Base-by-base conservation (phyloP, 2,113 vertebrate genomes). In the Leptobrachium leishanense region DNA sequence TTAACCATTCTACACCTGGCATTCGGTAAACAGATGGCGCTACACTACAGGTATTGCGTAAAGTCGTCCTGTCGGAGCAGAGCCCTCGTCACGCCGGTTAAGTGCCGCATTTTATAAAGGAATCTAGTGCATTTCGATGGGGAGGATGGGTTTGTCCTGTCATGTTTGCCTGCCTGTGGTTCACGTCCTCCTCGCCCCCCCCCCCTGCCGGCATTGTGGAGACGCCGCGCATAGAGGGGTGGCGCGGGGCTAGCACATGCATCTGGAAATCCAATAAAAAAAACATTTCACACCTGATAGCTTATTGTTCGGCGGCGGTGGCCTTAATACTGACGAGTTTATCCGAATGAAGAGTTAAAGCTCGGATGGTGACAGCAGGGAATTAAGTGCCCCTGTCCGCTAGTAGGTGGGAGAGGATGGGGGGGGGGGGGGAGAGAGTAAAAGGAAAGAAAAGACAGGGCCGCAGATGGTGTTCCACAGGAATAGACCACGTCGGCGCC, bases 251-350 rank as follows among this genome's bases (percentile, higher is more conserved):
- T 41, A 5, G 11, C 39, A 41, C 12, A 11, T 6, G 42, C 40
- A 39, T 46, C 63, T 66, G 65, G 11, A 31, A 31, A 20, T 20
- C 50, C 76, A 42, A 44, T 41, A 9, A 41, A 42, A 44, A 44
- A 9, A 41, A 39, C 4, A 8, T 40, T 42, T 63, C 63, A 54
- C 70, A 59, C 64, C 64, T 68, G 87, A 87, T 91, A 93, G 91
- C 91, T 93, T 94, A 92, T 90, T 73, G n/a, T 86, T 85, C 91
- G 90, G 92, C 92, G 86, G 59, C 84, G 82, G 83, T 85, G 90
- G 90, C 89, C 8, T 89, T 92, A 94, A 94, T 94, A 94, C 92
- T 94, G 93, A 91, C 88, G 85, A 85, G 89, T 88, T 50, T 50
- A 50, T 50, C 68, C 66, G 69, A 74, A 64, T 78, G 76, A 54